These are phyloP conservation scores for Chloropsis cyanopogon DNA, from an alignment of 2,113 vertebrate species.

Conservation along the genomic window DNA sequence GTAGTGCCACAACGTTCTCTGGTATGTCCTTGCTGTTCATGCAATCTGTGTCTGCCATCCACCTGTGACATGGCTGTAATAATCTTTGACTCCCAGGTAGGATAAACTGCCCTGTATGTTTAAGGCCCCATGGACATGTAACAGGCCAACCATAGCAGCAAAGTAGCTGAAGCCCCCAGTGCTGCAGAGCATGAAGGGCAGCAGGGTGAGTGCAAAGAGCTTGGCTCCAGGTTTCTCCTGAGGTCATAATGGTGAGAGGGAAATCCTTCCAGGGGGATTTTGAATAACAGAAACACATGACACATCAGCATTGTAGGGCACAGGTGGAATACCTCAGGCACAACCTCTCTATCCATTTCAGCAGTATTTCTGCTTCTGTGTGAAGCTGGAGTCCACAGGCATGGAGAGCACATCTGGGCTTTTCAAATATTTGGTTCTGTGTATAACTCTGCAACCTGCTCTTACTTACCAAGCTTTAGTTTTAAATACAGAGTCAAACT, in stretches of 20 bases:
- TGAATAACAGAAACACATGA: neutral
- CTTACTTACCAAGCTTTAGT: neutral
- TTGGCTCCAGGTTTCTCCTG: neutral
- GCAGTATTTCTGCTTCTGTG: neutral
- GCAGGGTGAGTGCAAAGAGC: neutral
- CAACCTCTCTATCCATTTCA: neutral
- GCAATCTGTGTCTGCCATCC: neutral
- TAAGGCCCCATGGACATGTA: neutral
- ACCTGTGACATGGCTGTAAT: neutral
- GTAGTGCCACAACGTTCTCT: neutral
- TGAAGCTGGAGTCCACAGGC: neutral
- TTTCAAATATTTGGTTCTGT: neutral
- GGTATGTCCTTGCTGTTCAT: neutral
- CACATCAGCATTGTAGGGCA: neutral
- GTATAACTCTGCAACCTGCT: neutral
- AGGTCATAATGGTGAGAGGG: neutral
- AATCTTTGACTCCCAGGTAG: neutral
- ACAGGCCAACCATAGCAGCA: neutral
- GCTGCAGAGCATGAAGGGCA: neutral
- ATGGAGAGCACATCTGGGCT: neutral
- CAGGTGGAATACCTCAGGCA: neutral
- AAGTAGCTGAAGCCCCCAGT: neutral
- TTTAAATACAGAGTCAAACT: neutral
- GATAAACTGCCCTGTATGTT: neutral
- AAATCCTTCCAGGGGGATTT: neutral